Conservation (phyloP, 2,888 invertebrate genomes). For the Drosophila peninsularis region DNA sequence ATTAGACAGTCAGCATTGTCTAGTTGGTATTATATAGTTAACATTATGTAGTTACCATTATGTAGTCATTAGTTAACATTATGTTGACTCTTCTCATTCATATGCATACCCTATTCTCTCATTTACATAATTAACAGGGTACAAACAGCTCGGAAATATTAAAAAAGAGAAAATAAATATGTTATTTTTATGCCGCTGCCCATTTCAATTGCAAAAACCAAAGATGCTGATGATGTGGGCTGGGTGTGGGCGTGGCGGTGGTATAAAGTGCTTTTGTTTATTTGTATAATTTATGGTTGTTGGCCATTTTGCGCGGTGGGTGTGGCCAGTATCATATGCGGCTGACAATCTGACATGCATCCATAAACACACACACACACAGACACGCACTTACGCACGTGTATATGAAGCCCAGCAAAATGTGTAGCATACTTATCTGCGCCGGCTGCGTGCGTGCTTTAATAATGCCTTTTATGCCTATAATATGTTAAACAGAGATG, state of each 20-base stretch:
- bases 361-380: constrained; percentile 25
- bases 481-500: constrained; percentile 20
- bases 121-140: constrained; percentile 12
- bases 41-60: no score
- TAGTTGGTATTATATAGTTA: no score
- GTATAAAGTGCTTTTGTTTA: constrained; percentile 34
- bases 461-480: constrained; percentile 53
- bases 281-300: constrained; percentile 43
- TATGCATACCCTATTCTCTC: background rate
- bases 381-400: constrained; percentile 22
- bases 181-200: constrained; percentile 6
- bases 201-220: background rate
- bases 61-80: no score
- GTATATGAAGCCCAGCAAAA: constrained; percentile 23
- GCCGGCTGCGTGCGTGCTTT: constrained; percentile 49
- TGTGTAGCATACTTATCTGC: constrained; percentile 60
- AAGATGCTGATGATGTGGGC: constrained; percentile 6
- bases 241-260: background rate
- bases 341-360: constrained; percentile 44
- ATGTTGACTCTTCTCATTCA: background rate
- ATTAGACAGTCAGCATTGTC: no score
- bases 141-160: constrained; percentile 24
- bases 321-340: constrained; percentile 29
- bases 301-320: constrained; percentile 22
- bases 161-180: constrained; percentile 17